Evolutionary conservation across 2,888 invertebrate species (phyloP), one percentile per base, ranked within the genome.

Genomic region (Gryllus longicercus): DNA sequence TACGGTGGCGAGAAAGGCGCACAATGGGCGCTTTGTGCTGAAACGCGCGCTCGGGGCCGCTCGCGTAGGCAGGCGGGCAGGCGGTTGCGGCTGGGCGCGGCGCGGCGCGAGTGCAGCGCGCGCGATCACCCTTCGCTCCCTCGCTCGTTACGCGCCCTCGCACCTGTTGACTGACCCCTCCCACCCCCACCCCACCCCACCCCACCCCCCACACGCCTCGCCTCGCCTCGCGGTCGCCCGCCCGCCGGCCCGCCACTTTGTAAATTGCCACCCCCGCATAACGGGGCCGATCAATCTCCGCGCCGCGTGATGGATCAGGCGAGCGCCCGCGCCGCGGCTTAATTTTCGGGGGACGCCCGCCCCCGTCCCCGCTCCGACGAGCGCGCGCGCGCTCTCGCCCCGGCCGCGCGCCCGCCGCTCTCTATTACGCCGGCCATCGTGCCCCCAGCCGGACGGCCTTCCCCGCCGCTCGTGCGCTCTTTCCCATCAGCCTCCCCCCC

Each of bases 231-330:
- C 63, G 38, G 14, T 11, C 63, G n/a, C 63, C n/a, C 63, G 14
- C 63, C n/a, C 14, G 14, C 12, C 12, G 2, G 14, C 63, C 16
- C 63, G 63, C 63, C 63, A 63, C 63, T 63, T 63, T 63, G 63
- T 63, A 63, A 63, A 63, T 63, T 63, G 63, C 63, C 63, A 63
- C 63, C 63, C 63, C 63, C 63, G n/a, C 63, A 63, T 63, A 63
- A 63, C 63, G 63, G 14, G 63, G 5, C 63, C 63, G 63, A 63
- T 63, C 63, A 63, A 63, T 63, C 63, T 63, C 63, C n/a, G 63
- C 63, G n/a, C 14, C n/a, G 63, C 10, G 63, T 63, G 63, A 63
- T 63, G 63, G 63, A 63, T 63, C 63, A 63, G 63, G 63, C 63
- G 16, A n/a, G 63, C 14, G 63, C 63, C 14, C 2, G 63, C 63